Base-by-base conservation (phyloP, 2,888 invertebrate species). In the Eupithecia inturbata region DNA sequence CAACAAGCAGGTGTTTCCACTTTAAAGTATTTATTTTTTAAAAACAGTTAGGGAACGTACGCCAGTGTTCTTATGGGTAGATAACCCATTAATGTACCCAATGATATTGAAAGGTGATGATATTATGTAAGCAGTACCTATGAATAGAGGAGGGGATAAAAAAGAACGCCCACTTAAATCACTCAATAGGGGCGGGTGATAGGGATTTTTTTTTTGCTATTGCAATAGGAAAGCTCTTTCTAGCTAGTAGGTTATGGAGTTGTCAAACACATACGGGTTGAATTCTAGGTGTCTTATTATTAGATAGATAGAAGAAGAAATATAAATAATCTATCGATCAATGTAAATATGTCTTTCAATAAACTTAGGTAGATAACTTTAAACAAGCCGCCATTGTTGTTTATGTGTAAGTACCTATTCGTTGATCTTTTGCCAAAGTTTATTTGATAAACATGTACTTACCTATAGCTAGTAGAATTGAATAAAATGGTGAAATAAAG, bases 91-190 rank as follows among this genome's bases (percentile, higher is more conserved):
- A 57, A 5, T 57, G 12, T 57, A 57, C 26, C 57, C 62, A 62
- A 31, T 31, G 31, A 31, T 28, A 31, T 31, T 22, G 28, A 62
- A 31, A 60, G 5, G 16, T 60, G 19, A 62, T 31, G 19, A 72
- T 75, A 78, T 70, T 57, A 31, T 33, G 36, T 70, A 49, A 63
- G 16, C 41, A 53, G 9, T 39, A 63, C 12, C 7, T 49, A 63
- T 41, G 28, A 19, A 39, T 36, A 26, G 39, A 66, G 39, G 64
- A 36, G 39, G 66, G 39, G 57, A 57, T 57, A 57, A 5, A 22
- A 66, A 12, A 26, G 36, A 36, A 64, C 64, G 64, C 39, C 64
- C 39, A 64, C 64, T 66, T n/a, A 66, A 10, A 66, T 14, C 14
- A 39, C 9, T 22, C 66, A 66, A 66, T 66, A 66, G 66, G 33